Evolutionary conservation across 1,140 invertebrate genomes (phyloP).

Genomic region (Belonocnema kinseyi): DNA sequence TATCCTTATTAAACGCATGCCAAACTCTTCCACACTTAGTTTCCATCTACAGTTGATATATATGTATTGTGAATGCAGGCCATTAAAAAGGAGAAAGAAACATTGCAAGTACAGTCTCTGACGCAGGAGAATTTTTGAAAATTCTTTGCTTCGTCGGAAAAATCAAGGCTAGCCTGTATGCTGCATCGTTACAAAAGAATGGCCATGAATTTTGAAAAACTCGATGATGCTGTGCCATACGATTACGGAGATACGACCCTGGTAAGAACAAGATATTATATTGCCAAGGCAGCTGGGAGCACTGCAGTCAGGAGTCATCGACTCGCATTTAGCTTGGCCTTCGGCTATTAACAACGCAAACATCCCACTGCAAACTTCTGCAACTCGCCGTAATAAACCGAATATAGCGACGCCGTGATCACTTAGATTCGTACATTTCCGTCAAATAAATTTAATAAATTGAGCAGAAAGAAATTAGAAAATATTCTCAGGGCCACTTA

Average conservation of each 20-base stretch:
- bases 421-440: slow-evolving; percentile 7
- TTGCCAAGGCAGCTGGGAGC: slow-evolving; percentile 46
- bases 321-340: slow-evolving; percentile 66
- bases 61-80: too few species aligned
- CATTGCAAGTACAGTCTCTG: not conserved
- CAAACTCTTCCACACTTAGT: too few species aligned
- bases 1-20: too few species aligned
- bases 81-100: not conserved
- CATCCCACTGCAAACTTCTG: slow-evolving; percentile 37
- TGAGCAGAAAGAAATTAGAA: slow-evolving; percentile 37
- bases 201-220: slow-evolving; percentile 44
- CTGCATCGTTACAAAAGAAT: slow-evolving; percentile 34
- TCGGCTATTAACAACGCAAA: slow-evolving; percentile 64
- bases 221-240: slow-evolving; percentile 53
- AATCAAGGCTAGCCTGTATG: slow-evolving; percentile 25
- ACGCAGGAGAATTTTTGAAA: slow-evolving; percentile 11
- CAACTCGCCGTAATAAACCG: slow-evolving; percentile 26
- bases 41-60: too few species aligned
- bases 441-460: slow-evolving; percentile 41
- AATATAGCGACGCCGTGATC: not conserved
- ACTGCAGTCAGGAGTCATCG: slow-evolving; percentile 57
- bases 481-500: slow-evolving; percentile 31
- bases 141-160: not conserved
- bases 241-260: slow-evolving; percentile 44
- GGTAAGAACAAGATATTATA: slow-evolving; percentile 31